Evolutionary conservation across 2,888 invertebrate genomes (phyloP).

Genomic region (Trissoscelio sp.): DNA sequence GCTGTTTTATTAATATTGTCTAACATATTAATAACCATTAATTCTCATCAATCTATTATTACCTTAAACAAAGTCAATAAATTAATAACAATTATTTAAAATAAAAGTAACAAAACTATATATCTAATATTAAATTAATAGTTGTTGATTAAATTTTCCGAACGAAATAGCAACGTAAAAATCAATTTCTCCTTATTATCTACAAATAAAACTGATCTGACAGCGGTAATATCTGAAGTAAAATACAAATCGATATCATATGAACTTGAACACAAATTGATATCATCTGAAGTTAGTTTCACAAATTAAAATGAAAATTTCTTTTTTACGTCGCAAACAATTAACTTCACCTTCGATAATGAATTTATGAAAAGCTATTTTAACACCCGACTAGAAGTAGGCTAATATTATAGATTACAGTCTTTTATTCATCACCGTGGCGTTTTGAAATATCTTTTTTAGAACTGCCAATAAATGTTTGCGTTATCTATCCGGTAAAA

Average conservation of each 20-base stretch:
- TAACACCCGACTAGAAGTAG: neutral
- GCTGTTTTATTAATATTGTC: too few species aligned
- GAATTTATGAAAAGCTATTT: neutral
- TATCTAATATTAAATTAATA: too few species aligned
- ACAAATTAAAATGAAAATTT: conserved; percentile 2
- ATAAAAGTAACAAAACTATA: too few species aligned
- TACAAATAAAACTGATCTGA: too few species aligned
- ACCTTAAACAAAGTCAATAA: too few species aligned
- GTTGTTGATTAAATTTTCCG: too few species aligned
- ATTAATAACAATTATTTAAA: too few species aligned
- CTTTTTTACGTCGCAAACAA: neutral
- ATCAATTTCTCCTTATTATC: too few species aligned
- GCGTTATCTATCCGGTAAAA: conserved; percentile 15
- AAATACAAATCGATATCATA: conserved; percentile 6
- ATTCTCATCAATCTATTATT: too few species aligned
- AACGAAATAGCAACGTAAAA: too few species aligned
- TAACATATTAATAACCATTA: too few species aligned
- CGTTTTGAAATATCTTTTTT: conserved; percentile 21
- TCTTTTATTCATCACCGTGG: conserved; percentile 1
- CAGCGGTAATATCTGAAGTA: neutral
- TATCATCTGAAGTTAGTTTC: neutral
- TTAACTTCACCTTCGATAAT: neutral
- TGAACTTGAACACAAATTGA: conserved; percentile 1
- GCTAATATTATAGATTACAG: conserved; percentile 21
- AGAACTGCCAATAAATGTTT: conserved; percentile 39